Evolutionary conservation across 2,797 vertebrate species (phyloP).

Genomic region (Adrianichthys oophorus): DNA sequence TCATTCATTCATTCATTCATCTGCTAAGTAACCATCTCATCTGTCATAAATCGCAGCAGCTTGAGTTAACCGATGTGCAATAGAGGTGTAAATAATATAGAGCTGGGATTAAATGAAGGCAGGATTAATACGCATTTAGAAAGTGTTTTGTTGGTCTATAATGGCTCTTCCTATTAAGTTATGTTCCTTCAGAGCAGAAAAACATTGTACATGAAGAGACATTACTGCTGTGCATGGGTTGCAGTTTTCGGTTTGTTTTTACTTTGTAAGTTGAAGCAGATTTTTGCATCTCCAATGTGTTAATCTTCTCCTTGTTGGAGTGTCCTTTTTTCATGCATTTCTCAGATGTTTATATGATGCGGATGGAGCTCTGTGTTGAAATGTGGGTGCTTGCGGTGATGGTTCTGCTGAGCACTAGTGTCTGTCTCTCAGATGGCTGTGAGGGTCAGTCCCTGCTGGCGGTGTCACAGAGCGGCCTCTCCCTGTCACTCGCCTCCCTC

Average conservation of each 20-base stretch:
- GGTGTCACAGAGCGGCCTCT: constrained; percentile 89
- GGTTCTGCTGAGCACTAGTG: constrained; percentile 75
- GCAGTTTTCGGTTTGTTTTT: constrained; percentile 11
- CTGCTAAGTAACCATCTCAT: constrained; percentile 15
- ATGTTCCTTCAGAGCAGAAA: constrained; percentile 2
- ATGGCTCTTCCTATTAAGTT: neutral
- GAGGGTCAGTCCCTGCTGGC: constrained; percentile 91
- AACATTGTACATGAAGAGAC: constrained; percentile 5
- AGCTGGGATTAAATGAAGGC: neutral
- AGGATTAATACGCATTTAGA: neutral
- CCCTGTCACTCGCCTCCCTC: constrained; percentile 91
- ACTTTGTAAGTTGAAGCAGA: neutral
- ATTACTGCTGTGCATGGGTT: constrained; percentile 12
- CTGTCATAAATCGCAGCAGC: constrained; percentile 5
- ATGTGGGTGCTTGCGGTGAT: constrained; percentile 50
- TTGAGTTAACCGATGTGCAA: constrained; percentile 1
- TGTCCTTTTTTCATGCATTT: neutral
- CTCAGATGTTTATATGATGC: constrained; percentile 9
- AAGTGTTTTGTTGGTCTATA: neutral
- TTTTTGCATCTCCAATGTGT: neutral
- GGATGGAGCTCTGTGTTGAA: constrained; percentile 17
- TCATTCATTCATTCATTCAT: constrained; percentile 7
- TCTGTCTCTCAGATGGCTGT: constrained; percentile 92
- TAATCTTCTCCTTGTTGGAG: neutral
- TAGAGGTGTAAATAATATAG: constrained; percentile 1